Evolutionary conservation across 2,888 invertebrate species (phyloP).

Genomic region (Prosapia bicincta): DNA sequence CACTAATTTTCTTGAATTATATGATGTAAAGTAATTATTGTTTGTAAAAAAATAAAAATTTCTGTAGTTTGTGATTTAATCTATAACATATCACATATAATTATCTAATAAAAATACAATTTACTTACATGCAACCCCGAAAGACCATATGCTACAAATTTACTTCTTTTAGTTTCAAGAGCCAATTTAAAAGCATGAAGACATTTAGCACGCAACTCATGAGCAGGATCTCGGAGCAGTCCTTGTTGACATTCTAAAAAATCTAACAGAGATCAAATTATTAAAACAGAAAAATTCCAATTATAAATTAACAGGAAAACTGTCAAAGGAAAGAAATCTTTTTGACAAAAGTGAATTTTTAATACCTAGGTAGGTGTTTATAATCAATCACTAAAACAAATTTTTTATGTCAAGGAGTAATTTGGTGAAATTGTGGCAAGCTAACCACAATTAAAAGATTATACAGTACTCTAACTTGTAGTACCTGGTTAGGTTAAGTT

Average conservation of each 20-base stretch:
- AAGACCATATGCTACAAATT: conserved; percentile 76
- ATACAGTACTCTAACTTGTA: too few species aligned
- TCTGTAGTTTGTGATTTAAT: neutral
- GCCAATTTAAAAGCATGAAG: conserved; percentile 81
- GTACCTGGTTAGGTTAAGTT: too few species aligned
- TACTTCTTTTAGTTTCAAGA: conserved; percentile 81
- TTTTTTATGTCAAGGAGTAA: too few species aligned
- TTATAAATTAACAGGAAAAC: too few species aligned
- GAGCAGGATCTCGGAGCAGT: conserved; percentile 70
- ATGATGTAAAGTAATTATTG: neutral
- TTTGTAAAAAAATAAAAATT: neutral
- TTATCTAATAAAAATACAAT: neutral
- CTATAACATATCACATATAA: neutral
- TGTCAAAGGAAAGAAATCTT: too few species aligned
- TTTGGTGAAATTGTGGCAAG: too few species aligned
- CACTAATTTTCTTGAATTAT: neutral
- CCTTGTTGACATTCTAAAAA: conserved; percentile 78
- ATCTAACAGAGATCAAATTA: too few species aligned
- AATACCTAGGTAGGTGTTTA: too few species aligned
- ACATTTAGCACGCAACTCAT: conserved; percentile 80
- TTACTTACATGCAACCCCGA: conserved; percentile 84
- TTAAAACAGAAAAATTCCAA: too few species aligned
- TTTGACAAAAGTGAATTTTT: too few species aligned
- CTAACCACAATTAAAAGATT: too few species aligned
- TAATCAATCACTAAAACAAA: too few species aligned